These are phyloP conservation scores for Conopomorpha cramerella DNA, from an alignment of 1,140 invertebrate genomes.

Conservation along the genomic window DNA sequence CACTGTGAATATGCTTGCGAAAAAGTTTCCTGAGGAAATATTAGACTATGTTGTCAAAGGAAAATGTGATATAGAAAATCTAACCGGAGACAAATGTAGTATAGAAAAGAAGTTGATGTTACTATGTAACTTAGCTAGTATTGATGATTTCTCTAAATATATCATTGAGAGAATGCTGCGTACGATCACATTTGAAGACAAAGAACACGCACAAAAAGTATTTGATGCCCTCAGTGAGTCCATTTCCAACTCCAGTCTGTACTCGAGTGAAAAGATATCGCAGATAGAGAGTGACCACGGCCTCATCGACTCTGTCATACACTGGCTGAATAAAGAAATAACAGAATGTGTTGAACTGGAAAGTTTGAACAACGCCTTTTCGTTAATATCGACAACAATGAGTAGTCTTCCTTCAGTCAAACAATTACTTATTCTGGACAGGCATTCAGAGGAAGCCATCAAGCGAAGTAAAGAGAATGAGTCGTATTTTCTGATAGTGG, in stretches of 20 bases:
- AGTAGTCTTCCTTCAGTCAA: slow-evolving; percentile 26
- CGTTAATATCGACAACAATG: slow-evolving; percentile 38
- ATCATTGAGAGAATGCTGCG: slow-evolving; percentile 44
- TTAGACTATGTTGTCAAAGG: slow-evolving; percentile 41
- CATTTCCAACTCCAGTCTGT: slow-evolving; percentile 32
- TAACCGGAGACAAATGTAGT: slow-evolving; percentile 24
- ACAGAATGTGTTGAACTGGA: slow-evolving; percentile 12
- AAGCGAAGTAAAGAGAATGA: slow-evolving; percentile 23
- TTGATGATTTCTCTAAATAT: slow-evolving; percentile 44
- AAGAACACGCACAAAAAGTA: slow-evolving; percentile 24
- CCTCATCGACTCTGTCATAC: slow-evolving; percentile 32
- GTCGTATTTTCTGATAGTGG: slow-evolving; percentile 29
- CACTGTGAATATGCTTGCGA: slow-evolving; percentile 32
- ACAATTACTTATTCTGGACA: slow-evolving; percentile 23
- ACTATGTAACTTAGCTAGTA: slow-evolving; percentile 36
- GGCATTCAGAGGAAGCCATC: slow-evolving; percentile 21
- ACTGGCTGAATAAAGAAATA: slow-evolving; percentile 28
- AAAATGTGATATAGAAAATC: slow-evolving; percentile 35
- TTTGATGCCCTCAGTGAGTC: slow-evolving; percentile 29
- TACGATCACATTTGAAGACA: slow-evolving; percentile 17
- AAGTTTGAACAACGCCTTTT: slow-evolving; percentile 22
- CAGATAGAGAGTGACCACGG: slow-evolving; percentile 47
- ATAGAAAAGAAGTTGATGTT: slow-evolving; percentile 32
- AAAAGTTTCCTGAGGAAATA: slow-evolving; percentile 34
- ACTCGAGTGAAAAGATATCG: slow-evolving; percentile 27